These are phyloP conservation scores for Speoplatyrhinus poulsoni DNA, from an alignment of 2,113 vertebrate genomes.

Conservation along the genomic window DNA sequence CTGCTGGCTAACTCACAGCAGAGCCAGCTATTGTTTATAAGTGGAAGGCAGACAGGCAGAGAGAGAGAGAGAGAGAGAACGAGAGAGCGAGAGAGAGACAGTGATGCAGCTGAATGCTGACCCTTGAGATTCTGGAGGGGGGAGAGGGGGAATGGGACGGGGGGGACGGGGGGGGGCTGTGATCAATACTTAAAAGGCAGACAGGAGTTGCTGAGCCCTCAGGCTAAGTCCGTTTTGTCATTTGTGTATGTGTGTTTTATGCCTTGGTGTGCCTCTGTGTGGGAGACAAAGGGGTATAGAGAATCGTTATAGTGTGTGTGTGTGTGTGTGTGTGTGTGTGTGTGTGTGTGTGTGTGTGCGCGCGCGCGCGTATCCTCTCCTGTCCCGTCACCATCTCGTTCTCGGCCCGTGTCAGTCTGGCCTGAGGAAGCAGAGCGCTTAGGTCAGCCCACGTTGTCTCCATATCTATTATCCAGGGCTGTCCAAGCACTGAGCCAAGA, in stretches of 20 bases:
- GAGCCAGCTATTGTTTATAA: conserved; percentile 9
- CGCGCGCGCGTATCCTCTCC: neutral
- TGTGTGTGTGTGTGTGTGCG: neutral
- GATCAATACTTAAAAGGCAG: conserved; percentile 22
- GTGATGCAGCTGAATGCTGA: conserved; percentile 1
- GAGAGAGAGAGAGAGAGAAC: neutral
- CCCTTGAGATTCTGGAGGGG: conserved; percentile 9
- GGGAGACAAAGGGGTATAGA: neutral
- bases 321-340: neutral
- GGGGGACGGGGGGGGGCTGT: neutral
- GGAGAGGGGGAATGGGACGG: too few species aligned
- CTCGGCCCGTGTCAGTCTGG: neutral
- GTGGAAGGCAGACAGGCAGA: conserved; percentile 17
- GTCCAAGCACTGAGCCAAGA: neutral
- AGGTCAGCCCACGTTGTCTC: conserved; percentile 22
- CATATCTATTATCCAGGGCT: neutral
- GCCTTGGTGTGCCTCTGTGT: neutral
- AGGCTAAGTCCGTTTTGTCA: neutral
- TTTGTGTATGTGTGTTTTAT: neutral
- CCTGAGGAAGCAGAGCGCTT: conserved; percentile 13
- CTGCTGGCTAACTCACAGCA: neutral
- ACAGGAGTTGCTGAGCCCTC: too few species aligned
- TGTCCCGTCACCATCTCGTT: conserved; percentile 4
- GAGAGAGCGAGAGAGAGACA: neutral
- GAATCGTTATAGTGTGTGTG: neutral